Evolutionary conservation across 2,797 vertebrate genomes (phyloP), one percentile per base, ranked within the genome.

Genomic region (Tolypeutes matacus): DNA sequence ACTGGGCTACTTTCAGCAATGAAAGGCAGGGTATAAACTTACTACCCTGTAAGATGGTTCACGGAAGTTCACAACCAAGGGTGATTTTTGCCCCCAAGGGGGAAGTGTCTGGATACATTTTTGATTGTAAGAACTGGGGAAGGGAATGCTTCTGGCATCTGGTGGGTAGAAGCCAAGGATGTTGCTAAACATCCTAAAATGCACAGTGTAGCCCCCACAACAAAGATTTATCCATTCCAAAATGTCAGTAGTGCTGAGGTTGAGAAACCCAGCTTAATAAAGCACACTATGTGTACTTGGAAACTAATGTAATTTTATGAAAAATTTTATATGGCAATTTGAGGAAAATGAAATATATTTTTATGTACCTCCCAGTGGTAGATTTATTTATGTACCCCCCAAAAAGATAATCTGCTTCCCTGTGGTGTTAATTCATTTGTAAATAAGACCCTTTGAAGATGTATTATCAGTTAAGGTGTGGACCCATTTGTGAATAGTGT

Each of bases 321-420:
- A 77, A 69, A 39, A 67, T 87, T 56, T 5, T 95, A 23, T 25
- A 13, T 42, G 75, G 15, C 7, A 89, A 27, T 86, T 23, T 72
- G n/a, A 80, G 46, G 56, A 87, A 87, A 83, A 84, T 60, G 15
- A 84, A 84, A 34, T 34, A 39, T 81, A 49, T 94, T 94, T 94
- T 85, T 20, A 58, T 60, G 3, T 56, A 56, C 53, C 53, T 56
- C 53, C 53, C 18, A 5, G 53, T 56, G 53, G 53, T 56, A 56
- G 53, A 56, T 56, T 56, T 56, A 56, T 5, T 56, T 56, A 53
- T 53, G 51, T 53, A 53, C 51, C 51, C 15, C 51, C 51, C 13
- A 56, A 56, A 56, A 18, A 56, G 4, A 56, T 56, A 56, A 56
- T 20, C 53, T 56, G 53, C 53, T 56, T 56, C 15, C 53, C 53